Evolutionary conservation across 2,113 vertebrate species (phyloP), one percentile per base, ranked within the genome.

Genomic region (Aegotheles bennettii): DNA sequence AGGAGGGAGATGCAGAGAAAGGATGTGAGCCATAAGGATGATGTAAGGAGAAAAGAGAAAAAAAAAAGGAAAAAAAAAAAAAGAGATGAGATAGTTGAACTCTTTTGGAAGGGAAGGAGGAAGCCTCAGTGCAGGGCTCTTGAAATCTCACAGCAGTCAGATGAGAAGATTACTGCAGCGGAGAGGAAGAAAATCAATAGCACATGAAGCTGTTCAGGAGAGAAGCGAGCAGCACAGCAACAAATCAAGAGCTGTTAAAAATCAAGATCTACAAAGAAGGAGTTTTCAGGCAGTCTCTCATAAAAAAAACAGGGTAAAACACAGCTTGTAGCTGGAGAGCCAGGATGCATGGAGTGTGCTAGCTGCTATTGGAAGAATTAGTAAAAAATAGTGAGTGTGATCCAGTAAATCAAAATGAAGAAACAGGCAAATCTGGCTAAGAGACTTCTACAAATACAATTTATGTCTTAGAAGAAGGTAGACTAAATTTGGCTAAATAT

Each of bases 11-110:
- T 51, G 64, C 73, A 60, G 73, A 68, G 69, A 89, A 38, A 86
- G 90, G 95, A 95, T 90, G 93, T 70, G 90, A 95, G 90, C 93
- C 87, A 71, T 60, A 64, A 70, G 90, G 54, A 95, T 96, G 90
- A 96, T 86, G 93, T 94, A 86, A 95, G 91, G 53, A 95, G 65
- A 71, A 54, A 28, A 51, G 18, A 11, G 33, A 26, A 57, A 9
- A 5, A 19, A 6, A 17, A 5, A 7, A 9, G 51, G 25, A 1
- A 1, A 11, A 21, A 16, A 25, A 21, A 14, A 40, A 13, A 59
- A 17, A 13, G 13, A 47, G 13, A 61, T 35, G 61, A 70, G 71
- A 40, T 60, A 69, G 71, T 74, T 91, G 75, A 67, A 88, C 38
- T 35, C 18, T 51, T 54, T 81, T 96, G 79, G 85, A 96, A 88